These are phyloP conservation scores for Spinibarbus caldwelli DNA, from an alignment of 2,797 vertebrate genomes.

Conservation along the genomic window DNA sequence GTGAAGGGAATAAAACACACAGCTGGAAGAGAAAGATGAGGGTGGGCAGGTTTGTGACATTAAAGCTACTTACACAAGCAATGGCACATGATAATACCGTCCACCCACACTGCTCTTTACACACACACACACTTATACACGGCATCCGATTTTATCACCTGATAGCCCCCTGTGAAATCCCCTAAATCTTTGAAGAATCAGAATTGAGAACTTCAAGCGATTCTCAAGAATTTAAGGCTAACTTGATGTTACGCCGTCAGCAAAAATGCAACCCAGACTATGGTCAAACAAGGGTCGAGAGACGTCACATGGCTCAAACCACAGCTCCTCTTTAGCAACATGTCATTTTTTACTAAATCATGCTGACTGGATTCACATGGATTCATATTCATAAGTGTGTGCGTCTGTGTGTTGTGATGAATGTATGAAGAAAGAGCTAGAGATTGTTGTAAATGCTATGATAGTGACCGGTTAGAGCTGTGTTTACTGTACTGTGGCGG, in stretches of 20 bases:
- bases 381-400: too few relatives aligned
- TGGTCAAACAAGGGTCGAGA: constrained; percentile 15
- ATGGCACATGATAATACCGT: constrained; percentile 63
- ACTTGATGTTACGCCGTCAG: not conserved
- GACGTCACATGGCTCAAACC: constrained; percentile 19
- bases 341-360: too few relatives aligned
- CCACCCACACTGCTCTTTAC: constrained; percentile 67
- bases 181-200: constrained; percentile 11
- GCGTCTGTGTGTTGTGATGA: constrained; percentile 51
- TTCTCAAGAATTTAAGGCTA: constrained; percentile 51
- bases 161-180: constrained; percentile 26
- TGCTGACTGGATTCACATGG: not conserved
- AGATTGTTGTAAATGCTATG: constrained; percentile 15
- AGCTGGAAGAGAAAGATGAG: constrained; percentile 88
- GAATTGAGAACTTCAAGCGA: constrained; percentile 21
- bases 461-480: constrained; percentile 22
- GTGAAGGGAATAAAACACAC: constrained; percentile 82
- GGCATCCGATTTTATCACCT: constrained; percentile 55
- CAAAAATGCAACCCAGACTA: constrained; percentile 2
- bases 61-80: constrained; percentile 65
- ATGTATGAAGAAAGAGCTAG: constrained; percentile 56
- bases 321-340: too few relatives aligned
- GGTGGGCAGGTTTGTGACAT: constrained; percentile 66
- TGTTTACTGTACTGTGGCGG: constrained; percentile 28
- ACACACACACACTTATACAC: constrained; percentile 60